Evolutionary conservation across 2,797 vertebrate genomes (phyloP).

Genomic region (Acanthiza pusilla): DNA sequence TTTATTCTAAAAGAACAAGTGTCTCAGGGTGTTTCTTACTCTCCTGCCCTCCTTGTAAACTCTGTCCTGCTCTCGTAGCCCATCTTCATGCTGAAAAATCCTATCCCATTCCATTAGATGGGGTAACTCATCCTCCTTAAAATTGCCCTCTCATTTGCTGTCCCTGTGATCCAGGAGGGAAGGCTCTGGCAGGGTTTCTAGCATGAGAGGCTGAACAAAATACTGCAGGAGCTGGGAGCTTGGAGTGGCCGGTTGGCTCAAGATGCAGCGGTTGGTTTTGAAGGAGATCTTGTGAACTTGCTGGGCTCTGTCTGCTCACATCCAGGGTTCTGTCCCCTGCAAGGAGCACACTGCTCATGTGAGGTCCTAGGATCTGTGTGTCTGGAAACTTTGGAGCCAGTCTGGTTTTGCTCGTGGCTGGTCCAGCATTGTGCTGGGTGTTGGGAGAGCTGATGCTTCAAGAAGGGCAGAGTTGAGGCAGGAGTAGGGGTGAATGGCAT

Average conservation of each 20-base stretch:
- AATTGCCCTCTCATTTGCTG: not conserved
- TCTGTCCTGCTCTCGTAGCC: not conserved
- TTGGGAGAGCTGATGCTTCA: not conserved
- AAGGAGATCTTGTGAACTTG: not conserved
- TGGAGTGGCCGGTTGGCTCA: not conserved
- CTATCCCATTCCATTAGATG: not conserved
- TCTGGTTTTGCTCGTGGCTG: not conserved
- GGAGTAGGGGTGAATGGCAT: not conserved
- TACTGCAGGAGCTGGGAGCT: not conserved
- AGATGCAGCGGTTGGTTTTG: not conserved
- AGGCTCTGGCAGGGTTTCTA: not conserved
- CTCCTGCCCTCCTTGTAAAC: not conserved
- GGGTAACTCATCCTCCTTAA: not conserved
- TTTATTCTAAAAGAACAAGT: not conserved
- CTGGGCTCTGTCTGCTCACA: not conserved
- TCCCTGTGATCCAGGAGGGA: not conserved
- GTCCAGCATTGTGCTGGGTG: not conserved
- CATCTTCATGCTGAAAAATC: not conserved
- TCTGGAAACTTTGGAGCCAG: not conserved
- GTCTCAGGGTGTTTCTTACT: not conserved
- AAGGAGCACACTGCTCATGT: accelerated
- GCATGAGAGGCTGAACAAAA: not conserved
- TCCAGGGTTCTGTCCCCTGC: not conserved
- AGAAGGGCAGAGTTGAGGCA: not conserved
- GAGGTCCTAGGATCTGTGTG: not conserved